Evolutionary conservation across 2,113 vertebrate genomes (phyloP), one percentile per base, ranked within the genome.

Genomic region (Pimephales promelas): DNA sequence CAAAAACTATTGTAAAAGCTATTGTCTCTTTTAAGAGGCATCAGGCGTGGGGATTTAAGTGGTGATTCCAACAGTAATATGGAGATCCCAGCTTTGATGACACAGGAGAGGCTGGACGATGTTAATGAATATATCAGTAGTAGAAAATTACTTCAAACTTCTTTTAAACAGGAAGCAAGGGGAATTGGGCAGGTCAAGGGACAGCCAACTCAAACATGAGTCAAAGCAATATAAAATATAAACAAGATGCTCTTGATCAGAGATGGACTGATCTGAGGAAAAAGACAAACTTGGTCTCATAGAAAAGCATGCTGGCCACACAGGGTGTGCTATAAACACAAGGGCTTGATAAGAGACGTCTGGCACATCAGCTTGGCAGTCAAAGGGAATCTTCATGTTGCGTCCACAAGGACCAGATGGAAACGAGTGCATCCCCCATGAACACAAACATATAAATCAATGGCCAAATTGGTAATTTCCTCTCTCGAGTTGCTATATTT

Each of bases 221-320:
- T 57, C 68, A 74, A 78, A 71, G 61, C 49, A 82, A 68, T 52
- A 82, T 34, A 79, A 43, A 80, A 56, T 56, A 73, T 66, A 83
- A 56, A 84, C 75, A 84, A 76, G 52, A n/a, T 54, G 73, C 66
- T 77, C 52, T 81, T 70, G 40, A 81, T 84, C 86, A 83, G 40
- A 73, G 43, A 82, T 22, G 62, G 45, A 73, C 24, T 72, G 76
- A 82, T 79, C 56, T 82, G 34, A 79, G 16, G 54, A 49, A 81
- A 62, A 70, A 78, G 52, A 76, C 62, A 31, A 10, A 83, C 16
- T 43, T 81, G 62, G 26, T 54, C 56, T 82, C n/a, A 14, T 6
- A 3, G 31, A 2, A 77, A 71, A 62, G 34, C 26, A 10, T 45
- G 70, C 16, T 71, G 52, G 61, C 54, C 71, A 84, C 47, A 52